These are phyloP conservation scores for Anhinga rufa DNA, from an alignment of 2,113 vertebrate genomes.

Conservation along the genomic window DNA sequence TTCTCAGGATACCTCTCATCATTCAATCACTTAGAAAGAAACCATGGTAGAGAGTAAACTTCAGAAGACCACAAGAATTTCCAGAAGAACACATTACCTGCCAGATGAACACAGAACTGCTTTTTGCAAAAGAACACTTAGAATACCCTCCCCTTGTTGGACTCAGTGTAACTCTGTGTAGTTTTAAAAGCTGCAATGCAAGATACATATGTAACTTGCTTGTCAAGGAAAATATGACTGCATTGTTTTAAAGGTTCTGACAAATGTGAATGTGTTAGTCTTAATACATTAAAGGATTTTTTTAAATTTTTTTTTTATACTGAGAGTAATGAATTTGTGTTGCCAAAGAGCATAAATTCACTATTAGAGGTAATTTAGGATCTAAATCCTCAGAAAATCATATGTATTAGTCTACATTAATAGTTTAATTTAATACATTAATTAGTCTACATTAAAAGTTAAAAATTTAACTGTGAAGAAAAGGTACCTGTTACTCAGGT, in stretches of 20 bases:
- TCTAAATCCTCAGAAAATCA: neutral
- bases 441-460: neutral
- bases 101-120: neutral
- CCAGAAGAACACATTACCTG: neutral
- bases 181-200: neutral
- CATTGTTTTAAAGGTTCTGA: neutral
- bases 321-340: neutral
- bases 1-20: neutral
- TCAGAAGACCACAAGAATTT: neutral
- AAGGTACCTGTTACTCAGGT: neutral
- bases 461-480: neutral
- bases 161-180: rapidly evolving
- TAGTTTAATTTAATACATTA: neutral
- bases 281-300: neutral
- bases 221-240: neutral
- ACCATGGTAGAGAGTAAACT: neutral
- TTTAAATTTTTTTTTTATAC: neutral
- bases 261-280: neutral
- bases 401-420: neutral
- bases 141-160: neutral
- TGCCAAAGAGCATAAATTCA: neutral
- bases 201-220: rapidly evolving
- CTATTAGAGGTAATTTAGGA: neutral
- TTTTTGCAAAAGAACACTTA: neutral
- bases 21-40: neutral